Evolutionary conservation across 53 echinoderm and acorn worm genomes (phyloP), one percentile per base, ranked within the genome.

Genomic region (Pentamera pediparva): DNA sequence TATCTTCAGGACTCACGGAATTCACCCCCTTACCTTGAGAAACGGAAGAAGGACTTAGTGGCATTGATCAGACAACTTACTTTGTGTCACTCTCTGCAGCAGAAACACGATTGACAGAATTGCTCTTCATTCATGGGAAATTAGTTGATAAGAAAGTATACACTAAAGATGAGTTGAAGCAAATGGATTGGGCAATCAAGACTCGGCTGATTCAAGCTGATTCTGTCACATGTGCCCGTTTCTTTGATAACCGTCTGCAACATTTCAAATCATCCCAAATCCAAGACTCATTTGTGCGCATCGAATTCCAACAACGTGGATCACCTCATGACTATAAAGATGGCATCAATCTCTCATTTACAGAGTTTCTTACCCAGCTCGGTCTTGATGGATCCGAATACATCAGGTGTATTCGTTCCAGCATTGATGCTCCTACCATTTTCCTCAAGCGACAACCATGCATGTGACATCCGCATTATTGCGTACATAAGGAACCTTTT

Each of bases 1-100:
- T 13, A 73, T 80, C 15, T 73, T 80, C 34, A 13, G 61, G 33
- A 28, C 73, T 19, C 73, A 1, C 41, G 73, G 3, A 73, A 73
- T 73, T 73, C 72, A 2, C 81, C 81, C 12, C 81, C 81, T 31
- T 80, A 80, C 31, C 35, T 71, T 0, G 61, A 73, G 59, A 80
- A 73, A 31, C 37, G 69, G 4, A 56, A 80, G 19, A 80, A 80
- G 43, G 81, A 80, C 47, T 37, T 79, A 13, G 54, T 79, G 65
- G 67, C 79, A 21, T 69, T 79, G 79, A 79, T 79, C 22, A 37
- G 79, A 43, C 81, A 80, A 80, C 81, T 47, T 80, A 60, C 45
- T 80, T 80, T 59, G 72, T 80, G 2, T 72, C 72, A 12, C 33
- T 73, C 1, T 80, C 81, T 18, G 72, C 81, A 30, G 81, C 81